Evolutionary conservation across 2,113 vertebrate species (phyloP), one percentile per base, ranked within the genome.

Genomic region (Oriolus oriolus): DNA sequence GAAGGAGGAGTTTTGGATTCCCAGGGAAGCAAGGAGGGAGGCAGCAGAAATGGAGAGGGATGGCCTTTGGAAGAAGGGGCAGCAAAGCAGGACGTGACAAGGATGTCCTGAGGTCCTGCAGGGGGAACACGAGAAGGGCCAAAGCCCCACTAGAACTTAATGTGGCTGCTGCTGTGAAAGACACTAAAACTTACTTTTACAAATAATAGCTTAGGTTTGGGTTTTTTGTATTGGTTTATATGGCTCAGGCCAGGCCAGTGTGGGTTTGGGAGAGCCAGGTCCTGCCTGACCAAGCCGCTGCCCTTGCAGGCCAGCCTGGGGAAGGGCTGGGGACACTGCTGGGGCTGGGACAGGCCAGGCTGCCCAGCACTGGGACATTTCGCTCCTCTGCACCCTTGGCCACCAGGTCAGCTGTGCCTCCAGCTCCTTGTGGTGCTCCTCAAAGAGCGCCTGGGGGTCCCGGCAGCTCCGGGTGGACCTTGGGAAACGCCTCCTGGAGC

Each of bases 401-500:
- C 20, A 11, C 44, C 19, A 20, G 44, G 44, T 7, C 20, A 45
- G 27, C 63, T 6, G 64, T 1, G 53, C 27, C 37, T 9, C 8
- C 71, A 22, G 21, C 53, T 37, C 56, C 84, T 1, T 1, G 39
- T 1, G 1, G 2, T 14, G 64, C 64, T 53, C 19, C 54, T 33
- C 3, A 0, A 8, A 3, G 9, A 61, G 73, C 1, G 0, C 44
- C 53, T 1, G 53, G 6, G 9, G 4, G 39, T 21, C 27, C 50
- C 5, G 16, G 15, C 14, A 41, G 44, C 31, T 70, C 1, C 1
- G 4, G 53, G 41, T 18, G 44, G n/a, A 19, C 44, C 54, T 60
- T 2, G 30, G 54, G 41, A 54, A 59, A 20, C 1, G 12, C 13
- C n/a, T 66, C 41, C 30, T 20, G 65, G 6, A 35, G 45, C 56